Percentiles rank a stretch among this genome's conserved stretches.
Conservation (phyloP, 2,113 vertebrate species). For the Catharus fuscescens region DNA sequence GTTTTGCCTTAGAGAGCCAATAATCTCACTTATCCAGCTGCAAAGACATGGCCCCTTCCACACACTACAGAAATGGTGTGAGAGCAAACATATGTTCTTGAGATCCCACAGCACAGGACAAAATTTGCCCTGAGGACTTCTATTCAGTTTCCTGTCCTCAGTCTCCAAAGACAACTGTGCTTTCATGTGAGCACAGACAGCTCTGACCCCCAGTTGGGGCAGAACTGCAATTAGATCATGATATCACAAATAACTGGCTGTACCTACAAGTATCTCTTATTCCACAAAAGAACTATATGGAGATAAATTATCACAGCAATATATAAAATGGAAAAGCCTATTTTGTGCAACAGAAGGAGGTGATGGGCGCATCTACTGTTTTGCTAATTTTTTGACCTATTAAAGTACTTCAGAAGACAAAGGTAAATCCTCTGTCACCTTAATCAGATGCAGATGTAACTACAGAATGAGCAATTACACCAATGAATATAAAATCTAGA, state of each 20-base stretch:
- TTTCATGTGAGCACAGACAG: not conserved
- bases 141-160: not conserved
- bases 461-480: not conserved
- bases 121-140: not conserved
- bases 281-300: not conserved
- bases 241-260: not conserved
- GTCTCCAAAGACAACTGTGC: not conserved
- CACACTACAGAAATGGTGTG: not conserved
- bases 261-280: not conserved
- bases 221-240: not conserved
- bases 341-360: not conserved
- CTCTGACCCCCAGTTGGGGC: not conserved
- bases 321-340: not conserved
- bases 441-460: not conserved
- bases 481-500: not conserved
- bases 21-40: not conserved
- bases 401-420: not conserved
- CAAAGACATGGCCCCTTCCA: not conserved
- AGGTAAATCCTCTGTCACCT: not conserved
- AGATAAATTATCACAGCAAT: not conserved
- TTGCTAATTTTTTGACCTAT: not conserved
- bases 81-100: not conserved
- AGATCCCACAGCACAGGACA: not conserved
- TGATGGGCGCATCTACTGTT: not conserved
- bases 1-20: not conserved